These are phyloP conservation scores for Vulpes ferrilata DNA, from an alignment of 2,113 vertebrate genomes.

Conservation along the genomic window DNA sequence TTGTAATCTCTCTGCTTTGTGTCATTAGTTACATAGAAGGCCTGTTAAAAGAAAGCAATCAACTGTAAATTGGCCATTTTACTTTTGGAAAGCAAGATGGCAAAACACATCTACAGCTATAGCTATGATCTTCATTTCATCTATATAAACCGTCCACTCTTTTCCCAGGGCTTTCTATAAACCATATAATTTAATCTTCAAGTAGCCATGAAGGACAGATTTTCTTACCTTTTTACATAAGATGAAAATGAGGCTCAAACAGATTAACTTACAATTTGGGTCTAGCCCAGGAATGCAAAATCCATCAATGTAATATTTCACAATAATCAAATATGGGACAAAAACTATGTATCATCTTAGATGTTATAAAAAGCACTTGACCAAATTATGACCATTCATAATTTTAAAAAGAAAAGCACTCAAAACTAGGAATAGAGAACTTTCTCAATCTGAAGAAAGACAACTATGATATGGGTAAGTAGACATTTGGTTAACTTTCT, in stretches of 20 bases:
- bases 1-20: not conserved
- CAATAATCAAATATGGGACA: not conserved
- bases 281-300: not conserved
- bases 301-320: not conserved
- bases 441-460: not conserved
- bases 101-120: not conserved
- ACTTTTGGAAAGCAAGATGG: constrained; percentile 22
- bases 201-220: not conserved
- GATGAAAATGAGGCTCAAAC: not conserved
- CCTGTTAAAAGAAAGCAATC: constrained; percentile 13
- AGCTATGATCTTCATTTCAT: not conserved
- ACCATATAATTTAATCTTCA: not conserved
- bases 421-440: not conserved
- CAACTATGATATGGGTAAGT: not conserved
- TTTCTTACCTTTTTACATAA: constrained; percentile 31
- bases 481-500: not conserved
- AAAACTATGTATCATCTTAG: not conserved
- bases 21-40: not conserved
- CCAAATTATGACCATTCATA: not conserved
- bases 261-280: not conserved
- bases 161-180: constrained; percentile 1
- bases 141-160: not conserved
- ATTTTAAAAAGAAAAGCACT: constrained; percentile 30
- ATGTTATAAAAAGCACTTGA: not conserved
- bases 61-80: constrained; percentile 11